Evolutionary conservation across 2,797 vertebrate species (phyloP).

Genomic region (Enteromius thamalakanensis): DNA sequence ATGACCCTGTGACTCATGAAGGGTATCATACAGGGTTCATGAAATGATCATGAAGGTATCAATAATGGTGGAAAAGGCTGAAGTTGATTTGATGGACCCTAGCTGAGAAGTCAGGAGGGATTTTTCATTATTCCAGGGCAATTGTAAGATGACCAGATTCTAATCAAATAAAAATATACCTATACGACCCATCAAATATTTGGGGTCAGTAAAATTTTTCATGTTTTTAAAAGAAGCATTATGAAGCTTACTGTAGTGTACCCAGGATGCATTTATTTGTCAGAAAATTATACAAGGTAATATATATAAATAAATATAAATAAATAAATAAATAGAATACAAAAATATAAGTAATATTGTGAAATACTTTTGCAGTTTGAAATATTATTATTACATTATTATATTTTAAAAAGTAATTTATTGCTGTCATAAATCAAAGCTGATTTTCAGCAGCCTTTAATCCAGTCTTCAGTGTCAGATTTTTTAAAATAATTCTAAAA

Average conservation of each 20-base stretch:
- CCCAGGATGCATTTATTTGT: background rate
- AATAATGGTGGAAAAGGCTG: background rate
- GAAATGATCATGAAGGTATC: conserved; percentile 7
- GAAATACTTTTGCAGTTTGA: background rate
- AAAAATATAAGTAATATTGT: background rate
- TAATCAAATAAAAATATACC: background rate
- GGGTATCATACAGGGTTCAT: conserved; percentile 10
- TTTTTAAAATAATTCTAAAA: background rate
- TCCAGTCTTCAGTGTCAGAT: background rate
- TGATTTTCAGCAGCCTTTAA: background rate
- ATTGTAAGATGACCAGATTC: background rate
- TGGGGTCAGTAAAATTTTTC: background rate
- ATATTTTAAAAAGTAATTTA: background rate
- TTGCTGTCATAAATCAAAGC: background rate
- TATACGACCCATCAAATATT: background rate
- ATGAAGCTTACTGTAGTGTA: background rate
- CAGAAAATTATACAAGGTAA: background rate
- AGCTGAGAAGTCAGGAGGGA: background rate
- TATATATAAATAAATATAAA: too few species aligned
- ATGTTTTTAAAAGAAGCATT: background rate
- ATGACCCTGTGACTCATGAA: conserved; percentile 31
- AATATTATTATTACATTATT: background rate
- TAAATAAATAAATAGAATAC: background rate
- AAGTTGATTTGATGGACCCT: background rate
- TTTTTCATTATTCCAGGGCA: background rate